Percentiles rank a stretch among this genome's conserved stretches.
Conservation (phyloP, 2,113 vertebrate species). For the Dipodomys stephensi region DNA sequence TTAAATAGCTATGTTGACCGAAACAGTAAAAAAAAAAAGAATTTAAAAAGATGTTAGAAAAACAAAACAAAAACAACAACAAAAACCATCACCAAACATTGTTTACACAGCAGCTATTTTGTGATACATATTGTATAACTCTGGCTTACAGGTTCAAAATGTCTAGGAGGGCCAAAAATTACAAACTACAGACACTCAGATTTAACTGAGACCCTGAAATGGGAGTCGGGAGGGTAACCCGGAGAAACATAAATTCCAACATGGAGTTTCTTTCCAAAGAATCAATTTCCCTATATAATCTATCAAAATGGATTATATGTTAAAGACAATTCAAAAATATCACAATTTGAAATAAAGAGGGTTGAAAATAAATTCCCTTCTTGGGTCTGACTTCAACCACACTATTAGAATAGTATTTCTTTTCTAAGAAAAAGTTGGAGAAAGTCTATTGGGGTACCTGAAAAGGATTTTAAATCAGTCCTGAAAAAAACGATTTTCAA, state of each 20-base stretch:
- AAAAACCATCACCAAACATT: background rate
- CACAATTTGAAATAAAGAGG: background rate
- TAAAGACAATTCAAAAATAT: background rate
- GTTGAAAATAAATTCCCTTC: background rate
- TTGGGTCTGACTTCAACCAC: background rate
- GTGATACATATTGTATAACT: background rate
- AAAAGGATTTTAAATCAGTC: background rate
- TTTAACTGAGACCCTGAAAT: background rate
- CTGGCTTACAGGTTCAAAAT: conserved; percentile 32
- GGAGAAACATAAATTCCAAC: background rate
- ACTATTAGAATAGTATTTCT: background rate
- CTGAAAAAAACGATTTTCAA: background rate
- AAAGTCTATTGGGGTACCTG: background rate
- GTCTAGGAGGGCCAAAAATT: background rate
- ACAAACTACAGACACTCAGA: background rate
- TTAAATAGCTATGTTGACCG: background rate
- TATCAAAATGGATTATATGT: background rate
- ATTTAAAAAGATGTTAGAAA: too few species aligned
- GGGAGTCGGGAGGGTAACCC: background rate
- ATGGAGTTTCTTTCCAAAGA: background rate
- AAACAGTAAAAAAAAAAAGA: background rate
- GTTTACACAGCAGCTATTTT: background rate
- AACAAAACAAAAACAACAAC: too few species aligned
- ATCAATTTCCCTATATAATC: background rate
- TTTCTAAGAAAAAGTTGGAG: conserved; percentile 11